Percentiles rank a stretch among this genome's conserved stretches.
Evolutionary conservation across 2,888 invertebrate species (phyloP).

Genomic region (Argynnis bischoffii): DNA sequence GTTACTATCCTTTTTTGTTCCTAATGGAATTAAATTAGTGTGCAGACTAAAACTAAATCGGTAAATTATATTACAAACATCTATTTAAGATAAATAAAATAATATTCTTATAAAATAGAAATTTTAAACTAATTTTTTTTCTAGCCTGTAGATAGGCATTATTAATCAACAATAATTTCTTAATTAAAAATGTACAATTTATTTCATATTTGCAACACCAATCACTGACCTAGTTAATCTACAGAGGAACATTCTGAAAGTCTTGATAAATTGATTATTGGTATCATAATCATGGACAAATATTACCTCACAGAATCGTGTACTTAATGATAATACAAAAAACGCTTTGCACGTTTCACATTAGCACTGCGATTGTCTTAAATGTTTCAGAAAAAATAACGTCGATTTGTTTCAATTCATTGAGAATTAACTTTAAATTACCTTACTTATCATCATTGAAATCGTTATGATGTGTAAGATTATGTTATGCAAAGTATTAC

Average conservation of each 20-base stretch:
- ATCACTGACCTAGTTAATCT: neutral
- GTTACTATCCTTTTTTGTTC: neutral
- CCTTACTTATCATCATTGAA: neutral
- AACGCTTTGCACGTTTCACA: constrained; percentile 8
- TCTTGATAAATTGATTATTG: constrained; percentile 5
- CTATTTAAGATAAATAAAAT: too few species aligned
- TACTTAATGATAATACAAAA: constrained; percentile 3
- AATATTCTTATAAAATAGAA: too few species aligned
- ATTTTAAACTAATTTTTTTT: too few species aligned
- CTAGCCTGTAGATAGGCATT: too few species aligned
- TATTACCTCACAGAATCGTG: constrained; percentile 9
- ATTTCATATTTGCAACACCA: too few species aligned
- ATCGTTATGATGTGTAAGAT: constrained; percentile 4
- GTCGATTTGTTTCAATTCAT: constrained; percentile 1
- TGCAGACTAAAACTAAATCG: too few species aligned
- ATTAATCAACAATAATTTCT: too few species aligned
- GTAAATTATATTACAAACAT: too few species aligned
- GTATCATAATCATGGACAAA: constrained; percentile 10
- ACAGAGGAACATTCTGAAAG: constrained; percentile 7
- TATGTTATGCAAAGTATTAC: constrained; percentile 11
- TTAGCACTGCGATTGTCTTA: constrained; percentile 7
- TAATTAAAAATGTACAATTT: too few species aligned
- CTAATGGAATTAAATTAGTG: neutral
- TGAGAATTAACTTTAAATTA: neutral
- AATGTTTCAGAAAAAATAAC: neutral